A percentile compares a stretch with the other conserved stretches of the same genome.
Evolutionary conservation across 30 jellyfish, hydroid and myxozoan genomes (phyloP).

Genomic region (Hydractinia symbiolongicarpus): DNA sequence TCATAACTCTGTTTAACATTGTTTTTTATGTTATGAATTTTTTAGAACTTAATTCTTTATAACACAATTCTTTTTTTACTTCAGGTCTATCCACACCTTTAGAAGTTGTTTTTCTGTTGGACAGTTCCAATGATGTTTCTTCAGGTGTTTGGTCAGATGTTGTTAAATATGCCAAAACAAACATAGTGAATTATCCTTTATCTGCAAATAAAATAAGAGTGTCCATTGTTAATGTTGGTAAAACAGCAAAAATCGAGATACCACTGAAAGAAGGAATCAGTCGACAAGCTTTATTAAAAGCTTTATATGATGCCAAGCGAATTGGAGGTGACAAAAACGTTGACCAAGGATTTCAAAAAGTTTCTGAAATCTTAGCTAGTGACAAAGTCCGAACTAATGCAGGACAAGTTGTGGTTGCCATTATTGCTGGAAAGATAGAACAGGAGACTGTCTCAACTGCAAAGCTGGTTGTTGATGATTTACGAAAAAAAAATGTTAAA

Average conservation of each 20-base stretch:
- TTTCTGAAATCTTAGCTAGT: neutral
- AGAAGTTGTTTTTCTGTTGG: constrained; percentile 37
- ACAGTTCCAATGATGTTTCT: constrained; percentile 41
- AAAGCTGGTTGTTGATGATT: constrained; percentile 2
- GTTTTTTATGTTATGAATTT: neutral
- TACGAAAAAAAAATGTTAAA: constrained; percentile 15
- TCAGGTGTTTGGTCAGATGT: constrained; percentile 17
- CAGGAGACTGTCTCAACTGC: neutral
- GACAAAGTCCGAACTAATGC: constrained; percentile 16
- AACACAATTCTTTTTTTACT: neutral
- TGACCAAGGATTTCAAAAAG: neutral
- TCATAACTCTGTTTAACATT: too few relatives aligned
- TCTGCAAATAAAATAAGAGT: constrained; percentile 25
- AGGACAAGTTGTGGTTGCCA: constrained; percentile 41
- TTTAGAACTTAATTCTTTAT: neutral
- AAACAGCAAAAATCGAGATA: constrained; percentile 17
- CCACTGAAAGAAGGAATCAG: constrained; percentile 26
- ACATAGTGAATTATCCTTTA: neutral
- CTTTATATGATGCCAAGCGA: neutral
- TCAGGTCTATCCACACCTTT: constrained; percentile 2
- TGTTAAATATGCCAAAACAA: constrained; percentile 11
- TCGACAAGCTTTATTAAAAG: neutral
- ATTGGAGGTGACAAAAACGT: constrained; percentile 15
- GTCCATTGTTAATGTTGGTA: constrained; percentile 30
- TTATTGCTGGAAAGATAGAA: constrained; percentile 32